Evolutionary conservation across 2,113 vertebrate species (phyloP).

Genomic region (Onychostruthus taczanowskii): DNA sequence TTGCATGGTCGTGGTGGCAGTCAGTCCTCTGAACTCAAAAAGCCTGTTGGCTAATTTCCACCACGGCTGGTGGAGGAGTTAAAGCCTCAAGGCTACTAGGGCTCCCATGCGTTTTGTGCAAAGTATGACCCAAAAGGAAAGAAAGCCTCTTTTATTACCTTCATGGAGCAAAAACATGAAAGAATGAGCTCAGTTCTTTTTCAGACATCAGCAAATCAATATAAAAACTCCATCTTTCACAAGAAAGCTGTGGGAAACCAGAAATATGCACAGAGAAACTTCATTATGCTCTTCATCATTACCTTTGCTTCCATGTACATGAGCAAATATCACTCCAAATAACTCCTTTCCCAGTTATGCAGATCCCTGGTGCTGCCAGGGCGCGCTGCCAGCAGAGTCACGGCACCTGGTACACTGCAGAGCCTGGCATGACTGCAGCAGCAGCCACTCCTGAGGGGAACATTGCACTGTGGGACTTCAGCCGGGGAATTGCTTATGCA

Average conservation of each 20-base stretch:
- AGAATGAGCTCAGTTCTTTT: slow-evolving; percentile 16
- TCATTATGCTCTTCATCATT: neutral
- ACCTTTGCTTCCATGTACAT: neutral
- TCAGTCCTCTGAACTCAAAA: slow-evolving; percentile 20
- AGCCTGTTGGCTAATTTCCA: slow-evolving; percentile 20
- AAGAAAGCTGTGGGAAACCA: neutral
- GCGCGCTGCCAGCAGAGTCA: accelerated
- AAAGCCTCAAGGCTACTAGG: slow-evolving; percentile 9
- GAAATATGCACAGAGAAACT: neutral
- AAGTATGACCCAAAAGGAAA: neutral
- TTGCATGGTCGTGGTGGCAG: neutral
- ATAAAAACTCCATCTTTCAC: neutral
- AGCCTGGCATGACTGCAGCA: accelerated
- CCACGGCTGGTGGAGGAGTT: neutral
- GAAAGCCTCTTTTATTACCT: slow-evolving; percentile 5
- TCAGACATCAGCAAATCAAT: slow-evolving; percentile 14
- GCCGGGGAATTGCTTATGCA: neutral
- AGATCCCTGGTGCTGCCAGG: neutral
- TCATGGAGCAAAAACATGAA: slow-evolving; percentile 3
- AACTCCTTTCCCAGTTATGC: neutral
- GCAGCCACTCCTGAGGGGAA: neutral
- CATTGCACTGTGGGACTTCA: neutral
- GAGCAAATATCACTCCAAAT: neutral
- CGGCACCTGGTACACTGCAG: accelerated
- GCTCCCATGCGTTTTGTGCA: neutral